phyloP scores from a whole-genome alignment of 2,113 vertebrate genomes.

The Hippocampus comes region DNA sequence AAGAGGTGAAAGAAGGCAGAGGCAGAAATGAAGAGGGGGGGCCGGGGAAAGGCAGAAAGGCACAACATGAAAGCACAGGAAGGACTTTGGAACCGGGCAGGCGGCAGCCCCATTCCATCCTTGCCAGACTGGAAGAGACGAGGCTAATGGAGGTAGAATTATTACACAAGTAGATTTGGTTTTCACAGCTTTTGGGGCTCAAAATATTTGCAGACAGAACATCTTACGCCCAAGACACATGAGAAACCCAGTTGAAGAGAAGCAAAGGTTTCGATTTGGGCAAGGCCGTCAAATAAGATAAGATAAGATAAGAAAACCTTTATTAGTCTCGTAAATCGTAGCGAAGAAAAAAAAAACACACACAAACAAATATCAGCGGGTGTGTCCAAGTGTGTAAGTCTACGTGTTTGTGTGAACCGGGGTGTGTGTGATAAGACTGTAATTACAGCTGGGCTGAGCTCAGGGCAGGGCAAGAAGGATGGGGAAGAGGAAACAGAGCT shows the following conservation, averaged over 20 bases:
- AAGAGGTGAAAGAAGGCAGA: conserved; percentile 3
- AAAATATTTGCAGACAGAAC: conserved; percentile 36
- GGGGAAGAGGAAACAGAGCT: conserved; percentile 67
- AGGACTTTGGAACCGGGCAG: conserved; percentile 10
- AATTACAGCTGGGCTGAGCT: conserved; percentile 70
- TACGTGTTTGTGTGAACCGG: conserved; percentile 49
- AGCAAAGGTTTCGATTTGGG: conserved; percentile 53
- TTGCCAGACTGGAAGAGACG: conserved; percentile 25
- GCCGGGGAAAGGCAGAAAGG: conserved; percentile 11
- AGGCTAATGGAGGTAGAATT: conserved; percentile 39
- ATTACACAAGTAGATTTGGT: conserved; percentile 45
- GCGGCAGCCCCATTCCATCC: neutral
- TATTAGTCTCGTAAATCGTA: too few relatives aligned
- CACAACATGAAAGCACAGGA: conserved; percentile 35
- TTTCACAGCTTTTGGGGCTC: conserved; percentile 27
- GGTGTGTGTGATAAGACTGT: conserved; percentile 69
- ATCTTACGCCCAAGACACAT: conserved; percentile 21
- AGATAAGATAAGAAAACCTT: too few relatives aligned
- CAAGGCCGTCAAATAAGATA: conserved; percentile 32
- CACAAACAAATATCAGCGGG: conserved; percentile 43
- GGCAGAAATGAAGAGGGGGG: conserved; percentile 14
- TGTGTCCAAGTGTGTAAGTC: conserved; percentile 35
- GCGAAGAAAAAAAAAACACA: conserved; percentile 3
- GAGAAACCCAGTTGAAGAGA: conserved; percentile 24
- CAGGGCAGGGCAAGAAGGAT: conserved; percentile 63